Percentiles rank a stretch among this genome's conserved stretches.
These are phyloP conservation scores for Carapus acus DNA, from an alignment of 2,797 vertebrate species.

Conservation along the genomic window DNA sequence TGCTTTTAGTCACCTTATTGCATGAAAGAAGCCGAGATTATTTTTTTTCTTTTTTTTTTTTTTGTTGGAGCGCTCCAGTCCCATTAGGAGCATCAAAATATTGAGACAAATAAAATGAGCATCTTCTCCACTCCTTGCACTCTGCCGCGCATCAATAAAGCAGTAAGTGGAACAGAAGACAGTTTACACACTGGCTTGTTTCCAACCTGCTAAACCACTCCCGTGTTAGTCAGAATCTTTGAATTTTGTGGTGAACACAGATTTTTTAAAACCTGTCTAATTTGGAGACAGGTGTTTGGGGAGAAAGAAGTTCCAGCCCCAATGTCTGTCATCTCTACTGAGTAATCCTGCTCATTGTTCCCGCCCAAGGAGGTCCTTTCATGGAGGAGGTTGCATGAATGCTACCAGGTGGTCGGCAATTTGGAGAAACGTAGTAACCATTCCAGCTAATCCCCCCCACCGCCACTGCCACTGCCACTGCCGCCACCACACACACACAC, in stretches of 20 bases:
- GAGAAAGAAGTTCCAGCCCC: constrained; percentile 72
- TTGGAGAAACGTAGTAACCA: constrained; percentile 73
- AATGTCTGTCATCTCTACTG: constrained; percentile 58
- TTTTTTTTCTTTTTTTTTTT: constrained; percentile 67
- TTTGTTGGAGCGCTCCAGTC: constrained; percentile 66
- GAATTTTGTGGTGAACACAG: constrained; percentile 58
- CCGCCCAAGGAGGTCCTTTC: constrained; percentile 70
- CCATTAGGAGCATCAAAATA: constrained; percentile 65
- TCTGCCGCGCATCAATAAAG: constrained; percentile 53
- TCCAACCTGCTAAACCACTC: constrained; percentile 52
- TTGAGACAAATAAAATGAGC: constrained; percentile 61
- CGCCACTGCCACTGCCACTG: too few species aligned
- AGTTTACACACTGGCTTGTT: constrained; percentile 53
- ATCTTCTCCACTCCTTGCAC: constrained; percentile 35
- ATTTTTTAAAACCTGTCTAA: constrained; percentile 66
- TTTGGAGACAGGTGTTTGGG: constrained; percentile 77
- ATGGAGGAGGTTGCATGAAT: constrained; percentile 73
- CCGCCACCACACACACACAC: too few species aligned
- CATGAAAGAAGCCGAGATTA: constrained; percentile 56
- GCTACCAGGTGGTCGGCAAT: constrained; percentile 79
- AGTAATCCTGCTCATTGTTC: constrained; percentile 74
- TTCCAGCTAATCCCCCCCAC: constrained; percentile 70
- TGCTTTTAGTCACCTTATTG: constrained; percentile 59
- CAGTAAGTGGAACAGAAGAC: constrained; percentile 50
- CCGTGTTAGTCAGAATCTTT: constrained; percentile 63